A percentile compares a stretch with the other conserved stretches of the same genome.
phyloP scores from a whole-genome alignment of 2,888 invertebrate genomes.

The Cheilosia pagana region DNA sequence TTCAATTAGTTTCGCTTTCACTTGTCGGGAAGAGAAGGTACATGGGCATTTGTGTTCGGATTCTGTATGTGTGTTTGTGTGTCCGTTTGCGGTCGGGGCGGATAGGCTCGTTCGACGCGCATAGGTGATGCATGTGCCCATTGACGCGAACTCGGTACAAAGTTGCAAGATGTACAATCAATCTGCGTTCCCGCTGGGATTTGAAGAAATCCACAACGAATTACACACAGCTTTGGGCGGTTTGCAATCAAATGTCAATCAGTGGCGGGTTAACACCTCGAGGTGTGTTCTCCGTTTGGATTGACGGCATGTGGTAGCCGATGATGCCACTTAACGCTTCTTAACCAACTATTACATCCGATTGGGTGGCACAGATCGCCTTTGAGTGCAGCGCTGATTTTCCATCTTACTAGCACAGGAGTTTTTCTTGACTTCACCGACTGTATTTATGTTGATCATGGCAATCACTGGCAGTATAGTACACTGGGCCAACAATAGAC shows the following conservation, averaged over 20 bases:
- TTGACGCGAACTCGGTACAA: slow-evolving; percentile 16
- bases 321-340: slow-evolving; percentile 45
- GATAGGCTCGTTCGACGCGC: neutral
- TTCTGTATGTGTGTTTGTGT: slow-evolving; percentile 51
- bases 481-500: too few species aligned
- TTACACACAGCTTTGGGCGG: slow-evolving; percentile 41
- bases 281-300: slow-evolving; percentile 12
- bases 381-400: slow-evolving; percentile 17
- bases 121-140: slow-evolving; percentile 31
- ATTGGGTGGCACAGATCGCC: slow-evolving; percentile 9
- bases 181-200: slow-evolving; percentile 1
- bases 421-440: slow-evolving; percentile 11
- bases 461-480: too few species aligned
- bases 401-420: slow-evolving; percentile 44
- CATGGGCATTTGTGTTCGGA: slow-evolving; percentile 42
- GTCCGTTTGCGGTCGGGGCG: slow-evolving; percentile 22
- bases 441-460: neutral
- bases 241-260: slow-evolving; percentile 64
- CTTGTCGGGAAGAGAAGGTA: slow-evolving; percentile 62
- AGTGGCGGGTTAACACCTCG: slow-evolving; percentile 43
- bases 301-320: slow-evolving; percentile 24
- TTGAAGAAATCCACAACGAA: slow-evolving; percentile 23
- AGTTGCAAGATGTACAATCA: slow-evolving; percentile 9
- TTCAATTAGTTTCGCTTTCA: slow-evolving; percentile 74
- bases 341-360: slow-evolving; percentile 64